Base-by-base conservation (phyloP, 2,888 invertebrate genomes). In the Hemaris fuciformis region DNA sequence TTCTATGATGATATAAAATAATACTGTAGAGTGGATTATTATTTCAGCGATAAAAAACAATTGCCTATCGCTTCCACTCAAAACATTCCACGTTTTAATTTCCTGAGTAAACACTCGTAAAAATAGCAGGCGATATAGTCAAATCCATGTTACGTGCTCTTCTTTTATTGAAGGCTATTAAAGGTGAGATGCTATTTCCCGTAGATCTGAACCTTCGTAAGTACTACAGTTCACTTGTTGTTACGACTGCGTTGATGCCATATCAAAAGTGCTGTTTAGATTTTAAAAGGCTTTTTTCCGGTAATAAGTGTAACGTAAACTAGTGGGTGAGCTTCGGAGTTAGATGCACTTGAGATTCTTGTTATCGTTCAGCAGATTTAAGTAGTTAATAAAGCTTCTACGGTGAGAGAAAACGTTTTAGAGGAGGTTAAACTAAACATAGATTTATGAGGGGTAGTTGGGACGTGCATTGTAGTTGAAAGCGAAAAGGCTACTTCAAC, bases 341-440 rank as follows among this genome's bases (percentile, higher is more conserved):
- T 53, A 27, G 53, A 27, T 15, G 23, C 15, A 31, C 15, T 53
- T 31, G 15, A 27, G 18, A 27, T 27, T 31, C 27, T 31, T 31
- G 53, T 53, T 18, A 48, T 48, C 25, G 48, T 27, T 48, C 48
- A 48, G 48, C 25, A 48, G 48, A 48, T 48, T 48, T 48, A 48
- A 27, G 15, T 25, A 1, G 15, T 15, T 27, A 48, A 48, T 27
- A 48, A 7, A 48, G 25, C 15, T 27, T 48, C 27, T 48, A 48
- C 7, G 7, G 18, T 3, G 15, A 18, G 48, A 48, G 48, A 27
- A 25, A 48, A 48, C 27, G 27, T 48, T 27, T 48, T 48, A 27
- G 48, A 15, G 25, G 27, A n/a, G 10, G 23, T 13, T 15, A 38
- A n/a, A 38, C 13, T 38, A n/a, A n/a, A 38, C n/a, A n/a, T n/a